Evolutionary conservation across 2,113 vertebrate genomes (phyloP).

Genomic region (Macquaria ambigua): DNA sequence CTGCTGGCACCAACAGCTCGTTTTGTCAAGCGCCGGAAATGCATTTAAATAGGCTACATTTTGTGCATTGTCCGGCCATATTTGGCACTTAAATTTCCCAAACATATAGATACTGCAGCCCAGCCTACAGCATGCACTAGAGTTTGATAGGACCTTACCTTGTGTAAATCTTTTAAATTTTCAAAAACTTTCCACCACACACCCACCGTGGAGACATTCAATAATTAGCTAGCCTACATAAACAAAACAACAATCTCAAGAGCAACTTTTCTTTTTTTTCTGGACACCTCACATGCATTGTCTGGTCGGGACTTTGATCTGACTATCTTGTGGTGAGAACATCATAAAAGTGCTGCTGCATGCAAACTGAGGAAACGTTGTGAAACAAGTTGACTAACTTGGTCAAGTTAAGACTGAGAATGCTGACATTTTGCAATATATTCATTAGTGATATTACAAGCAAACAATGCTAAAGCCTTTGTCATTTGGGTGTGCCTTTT

Average conservation of each 20-base stretch:
- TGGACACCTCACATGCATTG: slow-evolving; percentile 35
- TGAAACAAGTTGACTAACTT: slow-evolving; percentile 47
- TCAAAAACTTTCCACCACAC: slow-evolving; percentile 5
- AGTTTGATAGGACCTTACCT: slow-evolving; percentile 50
- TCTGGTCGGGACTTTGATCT: slow-evolving; percentile 75
- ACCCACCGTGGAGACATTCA: background rate
- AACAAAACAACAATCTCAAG: slow-evolving; percentile 30
- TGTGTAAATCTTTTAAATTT: no score
- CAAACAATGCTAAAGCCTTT: background rate
- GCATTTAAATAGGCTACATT: background rate
- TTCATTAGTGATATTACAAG: background rate
- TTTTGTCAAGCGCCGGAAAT: background rate
- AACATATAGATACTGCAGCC: background rate
- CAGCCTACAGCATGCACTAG: background rate
- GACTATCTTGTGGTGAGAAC: slow-evolving; percentile 64
- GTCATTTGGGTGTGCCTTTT: background rate
- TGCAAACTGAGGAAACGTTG: slow-evolving; percentile 37
- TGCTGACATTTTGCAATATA: background rate
- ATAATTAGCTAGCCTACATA: background rate
- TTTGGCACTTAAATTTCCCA: background rate
- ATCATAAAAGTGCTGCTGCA: slow-evolving; percentile 69
- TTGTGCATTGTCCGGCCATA: background rate
- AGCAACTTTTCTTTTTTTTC: slow-evolving; percentile 20
- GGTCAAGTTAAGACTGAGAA: slow-evolving; percentile 8
- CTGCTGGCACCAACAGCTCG: background rate